A percentile compares a stretch with the other conserved stretches of the same genome.
Evolutionary conservation across 2,797 vertebrate species (phyloP).

Genomic region (Cuniculus paca): DNA sequence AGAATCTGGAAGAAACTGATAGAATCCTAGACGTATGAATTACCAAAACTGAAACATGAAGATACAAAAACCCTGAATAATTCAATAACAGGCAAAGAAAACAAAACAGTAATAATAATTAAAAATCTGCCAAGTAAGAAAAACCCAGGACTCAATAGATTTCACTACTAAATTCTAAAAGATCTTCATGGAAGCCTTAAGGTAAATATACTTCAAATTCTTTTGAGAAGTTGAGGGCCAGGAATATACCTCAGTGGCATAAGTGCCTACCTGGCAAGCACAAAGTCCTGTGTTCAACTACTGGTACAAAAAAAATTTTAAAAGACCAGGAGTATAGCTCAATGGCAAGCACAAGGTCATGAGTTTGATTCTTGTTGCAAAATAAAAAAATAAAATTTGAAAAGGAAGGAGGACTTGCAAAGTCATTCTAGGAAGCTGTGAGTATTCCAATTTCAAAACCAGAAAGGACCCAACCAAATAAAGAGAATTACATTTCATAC

Average conservation of each 20-base stretch:
- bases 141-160: neutral
- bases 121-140: neutral
- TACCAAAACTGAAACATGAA: neutral
- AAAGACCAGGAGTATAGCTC: no score
- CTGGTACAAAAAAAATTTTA: no score
- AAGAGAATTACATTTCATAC: neutral
- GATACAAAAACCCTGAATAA: neutral
- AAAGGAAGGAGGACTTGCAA: neutral
- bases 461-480: neutral
- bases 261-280: no score
- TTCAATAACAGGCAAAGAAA: neutral
- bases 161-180: neutral
- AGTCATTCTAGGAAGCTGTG: neutral
- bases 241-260: no score
- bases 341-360: no score
- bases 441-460: neutral
- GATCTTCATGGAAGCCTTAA: neutral
- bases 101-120: neutral
- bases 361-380: no score
- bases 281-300: no score
- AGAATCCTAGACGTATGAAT: neutral
- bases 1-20: neutral
- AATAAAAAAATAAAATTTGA: neutral
- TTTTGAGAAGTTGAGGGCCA: neutral
- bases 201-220: neutral